A percentile compares a stretch with the other conserved stretches of the same genome.
These are phyloP conservation scores for Itoplectis maculator DNA, from an alignment of 2,888 invertebrate genomes.

Conservation along the genomic window DNA sequence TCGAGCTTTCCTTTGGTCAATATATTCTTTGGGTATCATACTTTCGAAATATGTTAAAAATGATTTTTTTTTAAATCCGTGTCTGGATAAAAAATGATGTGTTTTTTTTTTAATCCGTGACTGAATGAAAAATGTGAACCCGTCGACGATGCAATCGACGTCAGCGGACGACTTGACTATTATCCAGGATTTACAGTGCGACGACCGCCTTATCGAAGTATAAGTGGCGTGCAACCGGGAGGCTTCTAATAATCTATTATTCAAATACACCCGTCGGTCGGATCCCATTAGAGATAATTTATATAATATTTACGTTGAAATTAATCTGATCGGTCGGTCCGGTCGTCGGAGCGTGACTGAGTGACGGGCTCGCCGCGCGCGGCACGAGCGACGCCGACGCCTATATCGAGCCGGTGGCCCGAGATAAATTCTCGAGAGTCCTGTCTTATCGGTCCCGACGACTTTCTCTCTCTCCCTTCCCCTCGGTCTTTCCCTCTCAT, in stretches of 20 bases:
- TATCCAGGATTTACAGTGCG: not conserved
- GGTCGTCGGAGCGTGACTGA: constrained; percentile 53
- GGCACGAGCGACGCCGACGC: constrained; percentile 11
- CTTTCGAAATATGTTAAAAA: too few relatives aligned
- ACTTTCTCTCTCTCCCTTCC: constrained; percentile 7
- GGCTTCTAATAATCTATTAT: constrained; percentile 21
- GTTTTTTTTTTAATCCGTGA: too few relatives aligned
- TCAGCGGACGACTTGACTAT: too few relatives aligned
- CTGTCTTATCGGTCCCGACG: constrained; percentile 53
- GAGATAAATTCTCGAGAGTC: constrained; percentile 53
- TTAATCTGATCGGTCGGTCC: constrained; percentile 17
- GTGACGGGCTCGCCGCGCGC: constrained; percentile 13
- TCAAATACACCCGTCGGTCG: constrained; percentile 11
- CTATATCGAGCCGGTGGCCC: not conserved
- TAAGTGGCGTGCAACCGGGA: not conserved
- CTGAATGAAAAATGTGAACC: too few relatives aligned
- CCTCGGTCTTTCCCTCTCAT: not conserved
- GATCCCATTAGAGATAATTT: constrained; percentile 37
- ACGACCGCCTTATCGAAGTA: not conserved
- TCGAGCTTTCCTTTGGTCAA: too few relatives aligned
- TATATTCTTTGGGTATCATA: too few relatives aligned
- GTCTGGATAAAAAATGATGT: too few relatives aligned
- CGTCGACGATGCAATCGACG: too few relatives aligned
- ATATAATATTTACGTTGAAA: constrained; percentile 46
- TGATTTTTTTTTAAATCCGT: too few relatives aligned